A percentile compares a stretch with the other conserved stretches of the same genome.
phyloP scores from a whole-genome alignment of 2,888 invertebrate genomes.

The Nezara viridula region DNA sequence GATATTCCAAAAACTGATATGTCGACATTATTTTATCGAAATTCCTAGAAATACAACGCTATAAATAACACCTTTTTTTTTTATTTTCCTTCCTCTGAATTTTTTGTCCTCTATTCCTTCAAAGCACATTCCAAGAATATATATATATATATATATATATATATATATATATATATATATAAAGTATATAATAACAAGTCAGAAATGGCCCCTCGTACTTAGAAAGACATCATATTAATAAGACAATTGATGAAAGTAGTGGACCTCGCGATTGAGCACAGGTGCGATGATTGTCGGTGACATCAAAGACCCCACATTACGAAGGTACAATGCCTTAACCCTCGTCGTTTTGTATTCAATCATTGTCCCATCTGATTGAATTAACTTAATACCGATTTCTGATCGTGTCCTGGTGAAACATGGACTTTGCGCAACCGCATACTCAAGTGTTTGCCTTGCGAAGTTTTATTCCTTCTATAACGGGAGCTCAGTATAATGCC shows the following conservation, averaged over 20 bases:
- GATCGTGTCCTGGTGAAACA: constrained; percentile 4
- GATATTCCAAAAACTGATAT: no score
- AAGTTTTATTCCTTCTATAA: background rate
- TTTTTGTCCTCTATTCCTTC: no score
- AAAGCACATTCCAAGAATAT: no score
- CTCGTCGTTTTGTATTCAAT: constrained; percentile 6
- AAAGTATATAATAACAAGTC: no score
- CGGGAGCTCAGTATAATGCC: background rate
- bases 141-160: no score
- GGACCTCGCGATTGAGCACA: background rate
- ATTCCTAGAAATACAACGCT: no score
- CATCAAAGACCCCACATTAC: constrained; percentile 29
- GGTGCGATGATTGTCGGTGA: background rate
- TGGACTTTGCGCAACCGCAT: constrained; percentile 14
- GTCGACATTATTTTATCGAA: no score
- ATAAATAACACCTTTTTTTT: no score
- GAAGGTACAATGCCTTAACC: background rate
- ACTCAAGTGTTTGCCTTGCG: background rate
- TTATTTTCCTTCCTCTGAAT: no score
- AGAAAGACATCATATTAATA: no score
- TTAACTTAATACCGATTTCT: constrained; percentile 18
- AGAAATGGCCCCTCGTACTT: no score
- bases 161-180: no score
- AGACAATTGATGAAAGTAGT: background rate
- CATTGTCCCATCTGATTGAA: constrained; percentile 24